These are phyloP conservation scores for Acanthacorydalis orientalis DNA, from an alignment of 2,888 invertebrate species.

Conservation along the genomic window DNA sequence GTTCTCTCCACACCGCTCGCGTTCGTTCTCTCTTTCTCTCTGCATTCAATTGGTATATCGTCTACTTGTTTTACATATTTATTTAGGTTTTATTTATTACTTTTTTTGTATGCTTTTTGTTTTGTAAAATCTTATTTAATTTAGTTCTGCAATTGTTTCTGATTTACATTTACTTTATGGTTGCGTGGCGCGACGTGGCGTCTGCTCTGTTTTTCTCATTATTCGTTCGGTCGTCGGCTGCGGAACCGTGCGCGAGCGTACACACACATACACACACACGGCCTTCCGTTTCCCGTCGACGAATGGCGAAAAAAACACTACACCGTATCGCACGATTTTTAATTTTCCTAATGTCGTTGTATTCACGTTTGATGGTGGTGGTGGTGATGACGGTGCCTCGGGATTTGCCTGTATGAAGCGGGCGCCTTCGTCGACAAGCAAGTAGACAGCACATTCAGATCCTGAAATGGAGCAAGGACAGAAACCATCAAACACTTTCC, in stretches of 20 bases:
- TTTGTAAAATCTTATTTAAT: background rate
- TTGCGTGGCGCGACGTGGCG: too few species aligned
- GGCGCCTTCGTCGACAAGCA: background rate
- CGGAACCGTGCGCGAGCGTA: too few species aligned
- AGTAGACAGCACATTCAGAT: background rate
- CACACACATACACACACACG: too few species aligned
- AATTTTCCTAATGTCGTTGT: conserved; percentile 25
- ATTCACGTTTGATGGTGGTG: conserved; percentile 15
- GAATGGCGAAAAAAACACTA: too few species aligned
- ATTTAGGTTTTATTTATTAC: background rate
- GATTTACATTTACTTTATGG: too few species aligned
- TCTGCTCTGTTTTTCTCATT: too few species aligned
- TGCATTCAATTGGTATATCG: background rate
- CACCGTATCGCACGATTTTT: background rate
- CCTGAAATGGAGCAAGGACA: background rate
- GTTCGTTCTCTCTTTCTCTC: background rate
- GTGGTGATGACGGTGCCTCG: background rate
- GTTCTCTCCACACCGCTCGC: background rate
- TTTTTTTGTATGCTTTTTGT: background rate
- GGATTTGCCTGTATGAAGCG: background rate
- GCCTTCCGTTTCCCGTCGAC: too few species aligned
- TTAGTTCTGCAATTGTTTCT: background rate
- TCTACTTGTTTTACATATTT: background rate
- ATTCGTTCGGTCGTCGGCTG: too few species aligned
- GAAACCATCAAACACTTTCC: background rate